Percentiles rank a stretch among this genome's conserved stretches.
Evolutionary conservation across 2,113 vertebrate species (phyloP).

Genomic region (Lophius piscatorius): DNA sequence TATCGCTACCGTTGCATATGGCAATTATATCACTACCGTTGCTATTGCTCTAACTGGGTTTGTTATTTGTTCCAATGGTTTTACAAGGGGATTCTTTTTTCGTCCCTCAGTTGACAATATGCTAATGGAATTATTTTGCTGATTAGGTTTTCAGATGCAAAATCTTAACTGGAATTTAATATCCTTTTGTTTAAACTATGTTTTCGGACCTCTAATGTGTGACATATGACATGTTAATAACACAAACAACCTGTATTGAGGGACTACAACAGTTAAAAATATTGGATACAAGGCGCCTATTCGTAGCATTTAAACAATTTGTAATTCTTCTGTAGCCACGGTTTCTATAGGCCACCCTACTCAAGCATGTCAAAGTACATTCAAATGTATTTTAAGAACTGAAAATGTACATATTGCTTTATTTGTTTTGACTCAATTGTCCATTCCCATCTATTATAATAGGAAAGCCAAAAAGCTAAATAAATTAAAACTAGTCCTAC

Average conservation of each 20-base stretch:
- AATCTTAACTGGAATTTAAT: too few relatives aligned
- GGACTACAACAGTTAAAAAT: too few relatives aligned
- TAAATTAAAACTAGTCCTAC: too few relatives aligned
- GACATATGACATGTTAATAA: too few relatives aligned
- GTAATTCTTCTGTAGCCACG: too few relatives aligned
- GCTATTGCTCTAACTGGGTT: slow-evolving; percentile 47
- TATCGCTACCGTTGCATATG: slow-evolving; percentile 27
- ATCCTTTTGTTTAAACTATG: slow-evolving; percentile 59
- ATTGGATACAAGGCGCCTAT: too few relatives aligned
- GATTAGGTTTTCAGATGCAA: too few relatives aligned
- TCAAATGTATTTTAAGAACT: not conserved
- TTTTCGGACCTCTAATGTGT: slow-evolving; percentile 48
- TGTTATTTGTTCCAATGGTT: slow-evolving; percentile 25
- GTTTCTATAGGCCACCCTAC: too few relatives aligned
- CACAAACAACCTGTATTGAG: too few relatives aligned
- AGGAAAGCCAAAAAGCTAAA: not conserved
- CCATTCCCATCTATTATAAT: not conserved
- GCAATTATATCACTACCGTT: slow-evolving; percentile 32
- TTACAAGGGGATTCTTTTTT: slow-evolving; percentile 8
- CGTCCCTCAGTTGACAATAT: slow-evolving; percentile 60
- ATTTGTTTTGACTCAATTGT: slow-evolving; percentile 2
- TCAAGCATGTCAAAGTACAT: slow-evolving; percentile 24
- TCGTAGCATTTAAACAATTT: too few relatives aligned
- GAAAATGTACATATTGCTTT: not conserved
- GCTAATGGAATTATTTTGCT: slow-evolving; percentile 59